phyloP scores from a whole-genome alignment of 2,888 invertebrate species.

The Coenonympha glycerion region DNA sequence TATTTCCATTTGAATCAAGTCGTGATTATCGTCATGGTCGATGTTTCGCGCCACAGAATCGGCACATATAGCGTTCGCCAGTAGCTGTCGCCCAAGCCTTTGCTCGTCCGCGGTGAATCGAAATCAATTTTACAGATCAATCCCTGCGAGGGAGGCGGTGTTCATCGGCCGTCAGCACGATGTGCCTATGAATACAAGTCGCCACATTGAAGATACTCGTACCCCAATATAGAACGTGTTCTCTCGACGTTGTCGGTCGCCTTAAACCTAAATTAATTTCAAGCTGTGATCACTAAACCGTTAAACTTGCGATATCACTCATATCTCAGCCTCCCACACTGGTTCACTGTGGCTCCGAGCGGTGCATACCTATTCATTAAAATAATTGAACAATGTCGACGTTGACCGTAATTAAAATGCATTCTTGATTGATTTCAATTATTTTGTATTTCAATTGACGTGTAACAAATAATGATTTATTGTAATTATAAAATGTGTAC shows the following conservation, averaged over 20 bases:
- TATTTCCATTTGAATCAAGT: no score
- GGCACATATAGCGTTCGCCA: no score
- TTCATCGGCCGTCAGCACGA: conserved; percentile 41
- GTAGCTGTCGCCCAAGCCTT: no score
- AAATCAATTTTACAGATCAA: no score
- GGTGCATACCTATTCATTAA: neutral
- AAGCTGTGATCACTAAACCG: conserved; percentile 59
- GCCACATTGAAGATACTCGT: conserved; percentile 37
- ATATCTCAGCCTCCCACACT: conserved; percentile 42
- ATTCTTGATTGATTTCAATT: conserved; percentile 11
- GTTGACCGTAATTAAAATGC: conserved; percentile 10
- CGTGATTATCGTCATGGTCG: no score
- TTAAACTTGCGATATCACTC: conserved; percentile 59
- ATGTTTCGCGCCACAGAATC: no score
- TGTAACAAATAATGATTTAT: conserved; percentile 12
- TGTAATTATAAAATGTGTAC: conserved; percentile 12
- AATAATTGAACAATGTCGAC: conserved; percentile 7
- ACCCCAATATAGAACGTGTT: conserved; percentile 34
- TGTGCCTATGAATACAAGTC: conserved; percentile 52
- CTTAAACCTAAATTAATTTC: conserved; percentile 67
- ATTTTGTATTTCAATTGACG: conserved; percentile 14
- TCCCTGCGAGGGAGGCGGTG: no score
- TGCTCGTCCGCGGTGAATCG: no score
- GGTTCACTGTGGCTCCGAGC: neutral
- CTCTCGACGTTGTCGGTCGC: conserved; percentile 34